Evolutionary conservation across 1,140 invertebrate genomes (phyloP), one percentile per base, ranked within the genome.

Genomic region (Caenorhabditis latens): DNA sequence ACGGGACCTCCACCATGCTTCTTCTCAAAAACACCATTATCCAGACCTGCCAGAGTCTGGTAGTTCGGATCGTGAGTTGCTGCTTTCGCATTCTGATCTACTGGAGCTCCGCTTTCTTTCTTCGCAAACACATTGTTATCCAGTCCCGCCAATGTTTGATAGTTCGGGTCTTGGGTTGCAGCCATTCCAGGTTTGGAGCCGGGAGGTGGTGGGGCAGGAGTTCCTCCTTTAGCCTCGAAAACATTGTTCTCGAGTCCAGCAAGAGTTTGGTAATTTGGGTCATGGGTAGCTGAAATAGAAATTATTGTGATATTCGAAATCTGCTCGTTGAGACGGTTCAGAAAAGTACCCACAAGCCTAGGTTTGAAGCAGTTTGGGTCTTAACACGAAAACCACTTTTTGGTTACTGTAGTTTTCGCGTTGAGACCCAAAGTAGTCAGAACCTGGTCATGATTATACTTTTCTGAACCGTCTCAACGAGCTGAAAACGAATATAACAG

Each of bases 151-250:
- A 79, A 32, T 50, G 71, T 79, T 50, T 79, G 71, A 79, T 79
- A 79, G 46, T 79, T 79, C n/a, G 71, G 71, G 24, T 79, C 71
- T 13, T 79, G 71, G 19, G 71, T 79, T 24, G 71, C 71, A 8
- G 71, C 71, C 71, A 79, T 79, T 79, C 46, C 71, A 9, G 71
- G 71, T 50, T 50, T 79, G 3, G 46, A 40, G 19, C 32, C 50
- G 11, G n/a, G 7, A 48, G n/a, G 46, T 50, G 71, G 40, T 50
- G 71, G 46, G 11, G 32, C 71, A 21, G 13, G 40, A 6, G 19
- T 19, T 13, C 19, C 71, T 1, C n/a, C 71, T n/a, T 79, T 79
- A 8, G 43, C 42, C 8, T 79, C 71, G 71, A 50, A 79, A 24
- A 40, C 43, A 50, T 79, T n/a, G 9, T 79, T 79, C 3, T 79